Conservation (phyloP, 2,113 vertebrate species). For the Todiramphus chloris region DNA sequence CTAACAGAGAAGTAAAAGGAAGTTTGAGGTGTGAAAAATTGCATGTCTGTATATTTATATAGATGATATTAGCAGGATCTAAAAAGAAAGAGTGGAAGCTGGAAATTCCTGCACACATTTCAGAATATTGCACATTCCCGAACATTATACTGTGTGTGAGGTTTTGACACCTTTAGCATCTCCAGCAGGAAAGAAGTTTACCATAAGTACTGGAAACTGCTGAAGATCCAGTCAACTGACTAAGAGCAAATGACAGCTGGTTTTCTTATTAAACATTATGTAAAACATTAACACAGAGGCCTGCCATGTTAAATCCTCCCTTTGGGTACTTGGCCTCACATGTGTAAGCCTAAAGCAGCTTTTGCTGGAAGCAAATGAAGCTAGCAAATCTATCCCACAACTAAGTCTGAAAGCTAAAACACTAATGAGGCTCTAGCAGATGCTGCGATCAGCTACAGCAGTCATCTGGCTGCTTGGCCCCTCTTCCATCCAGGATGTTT, state of each 20-base stretch:
- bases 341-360: slow-evolving; percentile 36
- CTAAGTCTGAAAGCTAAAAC: neutral
- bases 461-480: neutral
- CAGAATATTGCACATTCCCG: neutral
- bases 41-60: neutral
- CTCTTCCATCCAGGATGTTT: neutral
- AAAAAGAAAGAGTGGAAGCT: slow-evolving; percentile 2
- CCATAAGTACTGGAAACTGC: neutral
- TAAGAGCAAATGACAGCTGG: neutral
- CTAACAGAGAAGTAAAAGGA: slow-evolving; percentile 22
- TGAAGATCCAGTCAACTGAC: neutral
- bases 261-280: slow-evolving; percentile 9
- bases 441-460: neutral
- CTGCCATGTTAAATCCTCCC: slow-evolving; percentile 4
- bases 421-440: neutral
- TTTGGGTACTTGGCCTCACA: neutral
- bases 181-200: neutral
- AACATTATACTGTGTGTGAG: neutral
- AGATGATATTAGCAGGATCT: neutral
- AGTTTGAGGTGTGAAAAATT: neutral
- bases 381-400: neutral
- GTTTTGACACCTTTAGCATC: neutral
- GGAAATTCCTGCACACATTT: slow-evolving; percentile 17
- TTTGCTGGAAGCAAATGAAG: slow-evolving; percentile 40
- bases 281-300: slow-evolving; percentile 24